phyloP scores from a whole-genome alignment of 1,140 invertebrate species.

The Probaryconus sp. region DNA sequence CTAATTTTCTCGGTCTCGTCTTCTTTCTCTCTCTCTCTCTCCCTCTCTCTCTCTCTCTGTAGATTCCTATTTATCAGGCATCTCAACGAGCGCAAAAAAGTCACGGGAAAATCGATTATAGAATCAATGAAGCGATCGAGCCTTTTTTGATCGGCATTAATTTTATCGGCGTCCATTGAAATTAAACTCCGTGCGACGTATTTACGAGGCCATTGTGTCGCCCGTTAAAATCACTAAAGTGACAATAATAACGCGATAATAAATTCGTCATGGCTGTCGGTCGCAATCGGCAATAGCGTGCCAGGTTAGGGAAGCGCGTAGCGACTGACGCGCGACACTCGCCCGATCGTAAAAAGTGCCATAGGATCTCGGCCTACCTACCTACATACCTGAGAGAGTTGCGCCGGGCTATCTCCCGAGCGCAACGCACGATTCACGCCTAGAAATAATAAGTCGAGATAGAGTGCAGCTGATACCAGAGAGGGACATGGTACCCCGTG shows the following conservation, averaged over 20 bases:
- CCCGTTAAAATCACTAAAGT: constrained; percentile 9
- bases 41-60: no score
- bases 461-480: constrained; percentile 63
- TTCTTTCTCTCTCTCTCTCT: no score
- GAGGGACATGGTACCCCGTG: constrained; percentile 45
- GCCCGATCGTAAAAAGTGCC: constrained; percentile 20
- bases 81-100: no score
- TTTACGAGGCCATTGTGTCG: constrained; percentile 5
- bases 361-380: constrained; percentile 17
- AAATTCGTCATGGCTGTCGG: constrained; percentile 42
- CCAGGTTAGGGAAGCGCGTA: constrained; percentile 16
- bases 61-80: no score
- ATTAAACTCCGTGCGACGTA: constrained; percentile 21
- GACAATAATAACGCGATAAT: constrained; percentile 26
- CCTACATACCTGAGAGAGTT: constrained; percentile 35
- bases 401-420: constrained; percentile 43
- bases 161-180: constrained; percentile 20
- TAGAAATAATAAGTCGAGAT: constrained; percentile 75
- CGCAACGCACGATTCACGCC: constrained; percentile 58
- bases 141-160: no score
- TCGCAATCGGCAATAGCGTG: constrained; percentile 26
- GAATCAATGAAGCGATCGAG: constrained; percentile 23
- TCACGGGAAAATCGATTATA: background rate
- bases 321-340: background rate
- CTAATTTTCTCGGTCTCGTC: no score